Conservation (phyloP, 2,113 vertebrate species). For the Eudorcas thomsonii region DNA sequence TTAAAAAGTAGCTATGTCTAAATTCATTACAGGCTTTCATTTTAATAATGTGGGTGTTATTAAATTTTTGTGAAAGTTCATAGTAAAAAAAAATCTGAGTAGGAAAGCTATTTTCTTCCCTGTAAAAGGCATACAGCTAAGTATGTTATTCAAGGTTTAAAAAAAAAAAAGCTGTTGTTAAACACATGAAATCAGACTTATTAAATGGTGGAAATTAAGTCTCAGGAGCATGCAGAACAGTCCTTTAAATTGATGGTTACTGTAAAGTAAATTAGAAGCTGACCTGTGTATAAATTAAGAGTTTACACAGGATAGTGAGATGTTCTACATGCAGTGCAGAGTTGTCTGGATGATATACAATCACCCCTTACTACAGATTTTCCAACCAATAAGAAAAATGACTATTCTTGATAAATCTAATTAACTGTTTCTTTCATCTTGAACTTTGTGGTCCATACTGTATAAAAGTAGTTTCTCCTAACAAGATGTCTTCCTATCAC, state of each 20-base stretch:
- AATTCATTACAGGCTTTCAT: slow-evolving; percentile 27
- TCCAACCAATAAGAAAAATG: not conserved
- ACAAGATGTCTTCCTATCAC: not conserved
- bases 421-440: not conserved
- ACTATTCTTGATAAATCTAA: not conserved
- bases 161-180: not conserved
- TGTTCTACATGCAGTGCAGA: not conserved
- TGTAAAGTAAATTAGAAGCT: not conserved
- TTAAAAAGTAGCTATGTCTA: slow-evolving; percentile 49
- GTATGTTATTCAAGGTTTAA: not conserved
- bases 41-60: slow-evolving; percentile 55
- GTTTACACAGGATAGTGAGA: not conserved
- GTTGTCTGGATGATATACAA: not conserved
- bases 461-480: not conserved
- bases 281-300: not conserved
- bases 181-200: not conserved
- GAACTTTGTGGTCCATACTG: not conserved
- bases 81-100: not conserved
- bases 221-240: not conserved
- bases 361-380: not conserved
- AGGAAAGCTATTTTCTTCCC: slow-evolving; percentile 26
- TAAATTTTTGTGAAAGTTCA: slow-evolving; percentile 24
- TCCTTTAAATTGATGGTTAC: not conserved
- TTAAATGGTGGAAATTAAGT: not conserved
- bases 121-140: not conserved